phyloP scores from a whole-genome alignment of 2,888 invertebrate genomes.

The Druceiella hillmani region DNA sequence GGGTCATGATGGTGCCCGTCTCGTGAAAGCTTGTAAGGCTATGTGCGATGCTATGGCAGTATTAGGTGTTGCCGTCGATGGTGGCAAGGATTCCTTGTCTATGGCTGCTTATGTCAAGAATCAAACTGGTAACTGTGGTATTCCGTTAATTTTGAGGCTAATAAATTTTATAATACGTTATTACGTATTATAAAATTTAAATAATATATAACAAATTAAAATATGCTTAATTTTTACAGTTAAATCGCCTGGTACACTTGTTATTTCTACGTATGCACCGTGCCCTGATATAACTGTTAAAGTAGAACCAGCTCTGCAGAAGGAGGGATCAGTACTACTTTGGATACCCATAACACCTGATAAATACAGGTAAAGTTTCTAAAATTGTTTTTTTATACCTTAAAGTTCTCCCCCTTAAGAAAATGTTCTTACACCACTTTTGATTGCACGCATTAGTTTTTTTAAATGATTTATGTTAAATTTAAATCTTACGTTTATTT shows the following conservation, averaged over 20 bases:
- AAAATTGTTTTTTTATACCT: no score
- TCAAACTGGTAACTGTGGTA: slow-evolving; percentile 37
- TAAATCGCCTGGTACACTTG: slow-evolving; percentile 83
- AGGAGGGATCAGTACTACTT: slow-evolving; percentile 61
- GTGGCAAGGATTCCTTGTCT: slow-evolving; percentile 95
- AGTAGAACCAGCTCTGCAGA: slow-evolving; percentile 87
- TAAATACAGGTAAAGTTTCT: slow-evolving; percentile 45
- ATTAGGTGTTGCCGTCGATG: slow-evolving; percentile 86
- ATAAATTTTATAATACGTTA: no score
- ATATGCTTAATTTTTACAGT: slow-evolving; percentile 46
- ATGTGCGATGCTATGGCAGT: slow-evolving; percentile 80
- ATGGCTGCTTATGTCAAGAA: slow-evolving; percentile 88
- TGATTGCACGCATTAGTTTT: no score
- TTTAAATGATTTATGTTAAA: no score
- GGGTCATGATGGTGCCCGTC: slow-evolving; percentile 83
- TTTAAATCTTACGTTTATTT: no score
- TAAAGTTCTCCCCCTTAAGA: no score
- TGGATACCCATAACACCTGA: slow-evolving; percentile 74
- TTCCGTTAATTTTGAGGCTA: neutral
- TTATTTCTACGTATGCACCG: slow-evolving; percentile 94
- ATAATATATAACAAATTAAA: no score
- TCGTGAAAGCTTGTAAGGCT: slow-evolving; percentile 82
- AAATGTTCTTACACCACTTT: no score
- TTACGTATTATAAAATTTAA: no score
- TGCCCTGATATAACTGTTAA: slow-evolving; percentile 83